phyloP scores from a whole-genome alignment of 2,888 invertebrate species.

The Cosmia pyralina region DNA sequence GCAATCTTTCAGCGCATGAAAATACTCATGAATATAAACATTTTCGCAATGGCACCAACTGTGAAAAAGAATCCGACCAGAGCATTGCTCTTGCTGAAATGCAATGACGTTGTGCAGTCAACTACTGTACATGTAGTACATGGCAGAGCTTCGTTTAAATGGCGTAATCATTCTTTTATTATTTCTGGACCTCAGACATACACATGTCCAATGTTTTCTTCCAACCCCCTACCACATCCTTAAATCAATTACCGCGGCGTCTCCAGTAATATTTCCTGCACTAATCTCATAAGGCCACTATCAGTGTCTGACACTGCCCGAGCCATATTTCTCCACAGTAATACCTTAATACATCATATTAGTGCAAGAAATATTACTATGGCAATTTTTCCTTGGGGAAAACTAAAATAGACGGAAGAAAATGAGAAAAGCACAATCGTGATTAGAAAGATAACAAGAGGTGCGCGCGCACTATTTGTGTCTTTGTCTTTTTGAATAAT shows the following conservation, averaged over 20 bases:
- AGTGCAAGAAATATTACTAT: conserved; percentile 34
- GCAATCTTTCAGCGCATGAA: not conserved
- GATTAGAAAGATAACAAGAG: not conserved
- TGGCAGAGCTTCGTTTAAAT: not conserved
- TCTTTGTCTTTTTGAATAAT: not conserved
- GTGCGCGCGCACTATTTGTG: not conserved
- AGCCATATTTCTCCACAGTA: conserved; percentile 40
- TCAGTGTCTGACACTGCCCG: conserved; percentile 45
- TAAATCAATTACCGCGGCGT: conserved; percentile 50
- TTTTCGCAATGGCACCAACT: not conserved
- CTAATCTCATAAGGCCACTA: conserved; percentile 64
- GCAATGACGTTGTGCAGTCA: not conserved
- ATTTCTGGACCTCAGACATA: not conserved
- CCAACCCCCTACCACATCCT: not conserved
- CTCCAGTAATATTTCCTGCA: conserved; percentile 43
- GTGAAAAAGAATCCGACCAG: not conserved
- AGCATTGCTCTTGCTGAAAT: not conserved
- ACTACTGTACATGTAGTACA: not conserved
- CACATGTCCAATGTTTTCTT: not conserved
- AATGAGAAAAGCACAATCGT: not conserved
- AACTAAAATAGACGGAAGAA: conserved; percentile 12
- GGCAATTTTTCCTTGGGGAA: conserved; percentile 2
- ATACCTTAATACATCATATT: conserved; percentile 48
- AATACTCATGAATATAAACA: not conserved
- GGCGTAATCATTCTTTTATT: not conserved